Evolutionary conservation across 1,140 invertebrate species (phyloP), one percentile per base, ranked within the genome.

Genomic region (Drosophila aff.): DNA sequence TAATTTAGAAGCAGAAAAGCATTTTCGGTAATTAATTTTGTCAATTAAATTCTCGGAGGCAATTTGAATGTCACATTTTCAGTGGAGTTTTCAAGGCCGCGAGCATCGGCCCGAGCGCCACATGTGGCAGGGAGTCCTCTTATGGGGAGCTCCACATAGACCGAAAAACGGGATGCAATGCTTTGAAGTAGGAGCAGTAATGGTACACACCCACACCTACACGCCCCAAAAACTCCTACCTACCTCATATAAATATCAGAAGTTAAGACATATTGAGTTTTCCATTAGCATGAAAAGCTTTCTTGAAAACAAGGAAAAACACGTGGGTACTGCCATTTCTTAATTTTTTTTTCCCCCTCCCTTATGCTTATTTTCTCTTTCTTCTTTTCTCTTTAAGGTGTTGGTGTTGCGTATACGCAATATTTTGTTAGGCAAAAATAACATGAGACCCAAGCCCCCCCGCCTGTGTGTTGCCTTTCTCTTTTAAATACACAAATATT

Each of bases 221-320:
- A 28, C 4, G 11, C 18, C 11, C 49, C 38, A 31, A 28, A 28
- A 33, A 61, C n/a, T 49, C 21, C 21, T 18, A 23, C 23, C 10
- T 46, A 23, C 23, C 10, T 46, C 47, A 36, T 61, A 63, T 74
- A 76, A 67, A 72, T 67, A 79, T 71, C 64, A 87, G 71, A 77
- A 66, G 61, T 36, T 69, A 66, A 26, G 82, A 59, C 66, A 75
- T 75, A 76, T 81, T 84, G 84, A 72, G 65, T 84, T 89, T 87
- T 89, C 84, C 81, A 87, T 89, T 87, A 87, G 59, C 68, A 75
- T 89, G 69, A 89, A 89, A 83, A 83, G 84, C 81, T 83, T 81
- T 87, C 64, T 68, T 10, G 36, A 47, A 53, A 76, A 67, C 69
- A 74, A 50, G 52, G 46, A 31, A 49, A 59, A 63, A 66, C 84